Evolutionary conservation across 2,113 vertebrate genomes (phyloP).

Genomic region (Lophotis ruficrista): DNA sequence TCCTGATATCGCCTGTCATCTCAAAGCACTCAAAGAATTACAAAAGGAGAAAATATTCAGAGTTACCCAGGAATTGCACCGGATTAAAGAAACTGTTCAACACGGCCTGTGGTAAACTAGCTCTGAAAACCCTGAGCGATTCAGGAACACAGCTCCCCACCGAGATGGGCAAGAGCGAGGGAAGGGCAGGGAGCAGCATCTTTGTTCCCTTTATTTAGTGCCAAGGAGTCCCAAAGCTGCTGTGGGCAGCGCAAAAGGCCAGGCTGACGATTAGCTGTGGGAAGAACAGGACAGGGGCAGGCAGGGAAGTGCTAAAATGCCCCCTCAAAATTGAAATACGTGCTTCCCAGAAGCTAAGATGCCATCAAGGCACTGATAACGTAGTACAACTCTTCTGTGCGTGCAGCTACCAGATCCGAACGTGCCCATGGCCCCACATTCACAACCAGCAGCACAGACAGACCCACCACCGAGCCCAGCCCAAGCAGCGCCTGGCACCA

Average conservation of each 20-base stretch:
- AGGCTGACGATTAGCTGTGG: background rate
- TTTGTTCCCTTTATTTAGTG: background rate
- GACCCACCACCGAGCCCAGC: background rate
- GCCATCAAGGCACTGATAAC: background rate
- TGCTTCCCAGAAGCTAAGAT: background rate
- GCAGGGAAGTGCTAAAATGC: background rate
- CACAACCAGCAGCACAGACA: background rate
- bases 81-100: background rate
- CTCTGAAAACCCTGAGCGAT: background rate
- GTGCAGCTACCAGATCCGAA: background rate
- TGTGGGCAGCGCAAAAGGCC: background rate
- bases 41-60: background rate
- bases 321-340: background rate
- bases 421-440: background rate
- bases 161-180: background rate
- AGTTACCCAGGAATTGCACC: background rate
- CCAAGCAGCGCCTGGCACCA: background rate
- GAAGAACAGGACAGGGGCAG: background rate
- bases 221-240: background rate
- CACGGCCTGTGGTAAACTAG: background rate
- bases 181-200: background rate
- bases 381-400: background rate
- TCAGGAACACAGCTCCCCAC: background rate
- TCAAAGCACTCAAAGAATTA: background rate
- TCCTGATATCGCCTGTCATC: background rate